Percentiles rank a stretch among this genome's conserved stretches.
phyloP scores from a whole-genome alignment of 2,888 invertebrate genomes.

The Lasioglossum calceatum region DNA sequence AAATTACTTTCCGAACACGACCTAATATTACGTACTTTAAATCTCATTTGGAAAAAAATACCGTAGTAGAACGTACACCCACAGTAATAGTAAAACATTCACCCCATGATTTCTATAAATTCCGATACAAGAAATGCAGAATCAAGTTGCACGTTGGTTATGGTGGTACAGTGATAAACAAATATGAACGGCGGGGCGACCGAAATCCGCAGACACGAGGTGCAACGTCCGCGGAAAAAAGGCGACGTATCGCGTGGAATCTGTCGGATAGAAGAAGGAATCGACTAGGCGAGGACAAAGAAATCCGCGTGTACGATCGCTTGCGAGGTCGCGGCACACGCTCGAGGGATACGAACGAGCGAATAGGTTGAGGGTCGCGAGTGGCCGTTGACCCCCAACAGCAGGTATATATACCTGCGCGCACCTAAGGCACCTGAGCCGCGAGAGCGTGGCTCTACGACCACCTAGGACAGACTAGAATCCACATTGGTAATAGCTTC shows the following conservation, averaged over 20 bases:
- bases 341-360: slow-evolving; percentile 70
- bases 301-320: slow-evolving; percentile 54
- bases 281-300: slow-evolving; percentile 39
- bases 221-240: neutral
- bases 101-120: neutral
- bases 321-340: slow-evolving; percentile 67
- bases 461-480: slow-evolving; percentile 66
- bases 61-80: no score
- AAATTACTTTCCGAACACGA: no score
- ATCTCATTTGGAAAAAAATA: no score
- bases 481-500: slow-evolving; percentile 71
- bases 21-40: no score
- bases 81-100: no score
- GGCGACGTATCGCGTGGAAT: neutral
- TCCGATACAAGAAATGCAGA: neutral
- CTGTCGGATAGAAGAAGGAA: neutral
- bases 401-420: slow-evolving; percentile 61
- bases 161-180: neutral
- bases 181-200: neutral
- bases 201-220: neutral
- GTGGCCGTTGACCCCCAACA: slow-evolving; percentile 82
- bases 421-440: slow-evolving; percentile 41
- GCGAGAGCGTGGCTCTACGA: slow-evolving; percentile 40
- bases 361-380: slow-evolving; percentile 83
- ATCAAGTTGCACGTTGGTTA: neutral